Evolutionary conservation across 2,888 invertebrate genomes (phyloP).

Genomic region (Aspidiotus destructor): DNA sequence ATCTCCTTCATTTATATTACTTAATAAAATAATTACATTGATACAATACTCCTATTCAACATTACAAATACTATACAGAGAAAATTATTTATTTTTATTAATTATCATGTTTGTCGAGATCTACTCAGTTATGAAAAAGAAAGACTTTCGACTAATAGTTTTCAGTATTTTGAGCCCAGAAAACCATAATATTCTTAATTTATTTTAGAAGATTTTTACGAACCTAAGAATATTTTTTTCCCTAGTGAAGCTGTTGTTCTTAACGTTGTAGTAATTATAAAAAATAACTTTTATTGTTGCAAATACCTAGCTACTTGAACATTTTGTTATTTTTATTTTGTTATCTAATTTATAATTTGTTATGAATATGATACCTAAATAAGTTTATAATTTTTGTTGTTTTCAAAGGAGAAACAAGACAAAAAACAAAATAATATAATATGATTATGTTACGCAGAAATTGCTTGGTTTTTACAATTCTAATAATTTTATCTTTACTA

Average conservation of each 20-base stretch:
- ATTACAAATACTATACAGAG: too few relatives aligned
- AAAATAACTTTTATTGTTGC: slow-evolving; percentile 18
- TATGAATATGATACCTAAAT: slow-evolving; percentile 7
- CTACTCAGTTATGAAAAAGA: too few relatives aligned
- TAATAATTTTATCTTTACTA: slow-evolving; percentile 3
- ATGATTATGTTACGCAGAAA: slow-evolving; percentile 9
- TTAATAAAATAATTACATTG: not conserved
- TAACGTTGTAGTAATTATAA: not conserved
- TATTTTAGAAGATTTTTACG: too few relatives aligned
- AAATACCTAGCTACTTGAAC: slow-evolving; percentile 19
- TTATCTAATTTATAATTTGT: slow-evolving; percentile 31
- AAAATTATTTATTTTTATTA: too few relatives aligned
- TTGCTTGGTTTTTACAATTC: slow-evolving; percentile 25
- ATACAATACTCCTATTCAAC: slow-evolving; percentile 1
- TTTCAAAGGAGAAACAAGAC: slow-evolving; percentile 5
- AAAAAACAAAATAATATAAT: not conserved
- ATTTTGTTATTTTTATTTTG: slow-evolving; percentile 31
- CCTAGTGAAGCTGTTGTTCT: slow-evolving; percentile 3
- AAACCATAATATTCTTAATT: too few relatives aligned
- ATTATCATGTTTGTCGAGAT: too few relatives aligned
- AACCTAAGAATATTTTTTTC: not conserved
- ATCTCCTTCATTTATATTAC: not conserved
- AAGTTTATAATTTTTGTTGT: slow-evolving; percentile 8
- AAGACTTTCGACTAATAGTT: too few relatives aligned
- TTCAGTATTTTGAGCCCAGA: too few relatives aligned